These are phyloP conservation scores for Pangasius macronema DNA, from an alignment of 2,797 vertebrate genomes.

Conservation along the genomic window DNA sequence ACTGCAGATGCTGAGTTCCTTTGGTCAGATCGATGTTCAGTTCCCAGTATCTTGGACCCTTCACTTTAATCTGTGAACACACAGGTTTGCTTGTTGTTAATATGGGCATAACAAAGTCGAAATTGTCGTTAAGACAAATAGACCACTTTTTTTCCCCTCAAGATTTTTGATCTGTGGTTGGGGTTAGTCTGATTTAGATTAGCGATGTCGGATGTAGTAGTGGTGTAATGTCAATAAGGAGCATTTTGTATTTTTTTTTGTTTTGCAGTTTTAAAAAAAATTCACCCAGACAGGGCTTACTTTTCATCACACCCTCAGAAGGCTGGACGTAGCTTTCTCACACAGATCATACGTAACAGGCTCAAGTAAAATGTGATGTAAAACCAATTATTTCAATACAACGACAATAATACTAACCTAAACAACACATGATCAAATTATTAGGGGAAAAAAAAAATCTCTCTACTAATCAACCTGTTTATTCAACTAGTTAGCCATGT, in stretches of 20 bases:
- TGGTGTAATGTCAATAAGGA: background rate
- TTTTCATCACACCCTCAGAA: background rate
- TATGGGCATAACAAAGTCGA: no score
- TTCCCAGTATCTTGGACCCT: slow-evolving; percentile 97
- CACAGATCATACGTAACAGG: background rate
- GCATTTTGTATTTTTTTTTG: background rate
- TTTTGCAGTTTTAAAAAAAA: background rate
- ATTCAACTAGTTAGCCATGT: background rate
- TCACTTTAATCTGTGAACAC: slow-evolving; percentile 86
- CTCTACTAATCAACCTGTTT: background rate
- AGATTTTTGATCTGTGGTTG: background rate
- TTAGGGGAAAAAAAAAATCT: background rate
- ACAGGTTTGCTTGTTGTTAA: background rate
- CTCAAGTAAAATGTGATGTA: background rate
- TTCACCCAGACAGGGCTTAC: background rate
- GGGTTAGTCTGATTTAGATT: background rate
- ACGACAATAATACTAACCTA: background rate
- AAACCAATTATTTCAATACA: background rate
- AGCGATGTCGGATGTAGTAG: background rate
- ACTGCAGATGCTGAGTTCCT: slow-evolving; percentile 90
- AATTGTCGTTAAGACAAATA: background rate
- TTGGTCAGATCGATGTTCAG: slow-evolving; percentile 90
- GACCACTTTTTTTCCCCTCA: background rate
- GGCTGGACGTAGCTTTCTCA: background rate
- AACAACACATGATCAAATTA: background rate